Percentiles rank a stretch among this genome's conserved stretches.
These are phyloP conservation scores for Pantherophis guttatus DNA, from an alignment of 2,113 vertebrate genomes.

Conservation along the genomic window DNA sequence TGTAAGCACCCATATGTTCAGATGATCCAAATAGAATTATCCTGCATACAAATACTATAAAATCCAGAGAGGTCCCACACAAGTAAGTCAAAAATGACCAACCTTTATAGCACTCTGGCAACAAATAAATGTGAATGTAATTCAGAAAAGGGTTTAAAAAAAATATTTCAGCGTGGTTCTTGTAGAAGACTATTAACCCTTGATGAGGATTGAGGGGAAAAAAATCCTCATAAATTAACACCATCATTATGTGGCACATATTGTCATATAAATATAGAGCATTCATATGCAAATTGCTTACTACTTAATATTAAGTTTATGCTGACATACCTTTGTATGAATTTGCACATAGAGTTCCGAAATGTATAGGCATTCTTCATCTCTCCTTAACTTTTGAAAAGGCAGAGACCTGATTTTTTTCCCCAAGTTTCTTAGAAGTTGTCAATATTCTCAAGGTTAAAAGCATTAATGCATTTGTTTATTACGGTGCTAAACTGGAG, in stretches of 20 bases:
- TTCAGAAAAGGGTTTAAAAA: not conserved
- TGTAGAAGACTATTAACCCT: not conserved
- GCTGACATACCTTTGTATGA: not conserved
- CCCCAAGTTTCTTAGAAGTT: not conserved
- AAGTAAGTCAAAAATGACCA: not conserved
- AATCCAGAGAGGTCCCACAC: not conserved
- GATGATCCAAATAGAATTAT: not conserved
- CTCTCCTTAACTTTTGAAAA: not conserved
- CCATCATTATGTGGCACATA: not conserved
- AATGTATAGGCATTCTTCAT: not conserved
- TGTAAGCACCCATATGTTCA: not conserved
- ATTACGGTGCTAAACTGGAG: not conserved
- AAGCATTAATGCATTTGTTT: not conserved
- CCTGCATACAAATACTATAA: not conserved
- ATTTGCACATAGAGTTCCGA: too few relatives aligned
- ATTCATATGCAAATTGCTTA: not conserved
- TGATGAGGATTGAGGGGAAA: not conserved
- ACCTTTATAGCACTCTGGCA: not conserved
- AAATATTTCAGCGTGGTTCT: not conserved
- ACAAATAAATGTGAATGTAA: not conserved
- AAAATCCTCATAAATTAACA: not conserved
- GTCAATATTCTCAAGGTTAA: too few relatives aligned
- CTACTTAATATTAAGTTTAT: not conserved
- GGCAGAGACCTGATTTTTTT: not conserved
- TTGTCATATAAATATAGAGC: not conserved